Evolutionary conservation across 1,140 invertebrate genomes (phyloP).

Genomic region (Trichoplusia ni): DNA sequence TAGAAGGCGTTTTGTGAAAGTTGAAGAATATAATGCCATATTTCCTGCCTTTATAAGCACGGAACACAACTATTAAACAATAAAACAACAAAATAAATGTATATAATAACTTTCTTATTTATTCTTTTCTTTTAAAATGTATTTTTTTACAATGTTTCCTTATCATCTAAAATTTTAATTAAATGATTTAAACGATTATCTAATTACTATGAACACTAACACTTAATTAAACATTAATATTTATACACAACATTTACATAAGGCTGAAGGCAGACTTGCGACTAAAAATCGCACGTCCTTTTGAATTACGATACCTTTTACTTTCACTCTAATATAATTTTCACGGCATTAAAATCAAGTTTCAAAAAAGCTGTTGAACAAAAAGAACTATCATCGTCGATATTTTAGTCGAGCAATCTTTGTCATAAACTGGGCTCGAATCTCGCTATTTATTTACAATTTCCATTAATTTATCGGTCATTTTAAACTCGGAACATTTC

Average conservation of each 20-base stretch:
- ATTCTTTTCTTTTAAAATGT: conserved; percentile 35
- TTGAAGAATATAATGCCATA: no score
- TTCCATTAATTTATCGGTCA: no score
- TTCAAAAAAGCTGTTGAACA: no score
- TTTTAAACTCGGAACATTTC: no score
- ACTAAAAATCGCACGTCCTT: conserved; percentile 13
- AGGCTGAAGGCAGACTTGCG: conserved; percentile 3
- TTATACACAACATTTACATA: conserved; percentile 33
- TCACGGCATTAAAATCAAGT: no score
- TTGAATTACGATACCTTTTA: no score
- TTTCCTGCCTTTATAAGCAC: no score
- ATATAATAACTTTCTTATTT: conserved; percentile 49
- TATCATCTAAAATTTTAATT: conserved; percentile 8
- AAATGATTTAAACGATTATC: conserved; percentile 11
- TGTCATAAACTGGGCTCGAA: background rate
- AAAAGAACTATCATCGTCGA: no score
- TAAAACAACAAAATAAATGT: conserved; percentile 45
- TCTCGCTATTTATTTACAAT: background rate
- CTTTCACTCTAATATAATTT: no score
- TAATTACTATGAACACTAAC: conserved; percentile 31
- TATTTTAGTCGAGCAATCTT: no score
- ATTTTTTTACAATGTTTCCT: conserved; percentile 46
- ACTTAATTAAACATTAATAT: conserved; percentile 4
- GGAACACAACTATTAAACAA: no score
- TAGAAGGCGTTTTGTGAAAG: no score